Conservation (phyloP, 2,888 invertebrate species). For the Aproaerema taeniolella region DNA sequence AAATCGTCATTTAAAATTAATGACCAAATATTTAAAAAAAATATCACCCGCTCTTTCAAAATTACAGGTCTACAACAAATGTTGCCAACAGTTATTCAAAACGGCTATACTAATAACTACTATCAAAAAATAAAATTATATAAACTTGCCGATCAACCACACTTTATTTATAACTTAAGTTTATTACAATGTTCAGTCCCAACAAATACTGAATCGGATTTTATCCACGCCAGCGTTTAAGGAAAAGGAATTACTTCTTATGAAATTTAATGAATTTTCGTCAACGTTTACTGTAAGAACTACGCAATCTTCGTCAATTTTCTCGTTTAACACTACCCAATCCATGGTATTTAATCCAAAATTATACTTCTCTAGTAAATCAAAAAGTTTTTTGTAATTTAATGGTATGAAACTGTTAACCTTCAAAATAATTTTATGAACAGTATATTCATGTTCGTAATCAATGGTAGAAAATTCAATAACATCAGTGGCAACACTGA, state of each 20-base stretch:
- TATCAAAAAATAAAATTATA: too few species aligned
- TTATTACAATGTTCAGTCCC: too few species aligned
- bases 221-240: conserved; percentile 45
- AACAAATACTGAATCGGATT: conserved; percentile 30
- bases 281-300: conserved; percentile 33
- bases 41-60: too few species aligned
- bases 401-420: conserved; percentile 27
- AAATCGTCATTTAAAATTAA: too few species aligned
- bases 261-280: conserved; percentile 30
- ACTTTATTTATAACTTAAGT: too few species aligned
- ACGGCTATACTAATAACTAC: too few species aligned
- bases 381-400: conserved; percentile 26
- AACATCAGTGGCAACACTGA: conserved; percentile 11
- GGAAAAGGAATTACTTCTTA: conserved; percentile 30
- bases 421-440: conserved; percentile 30
- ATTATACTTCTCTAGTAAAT: conserved; percentile 39
- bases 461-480: too few species aligned
- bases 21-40: too few species aligned
- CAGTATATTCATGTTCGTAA: too few species aligned
- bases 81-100: too few species aligned
- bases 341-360: conserved; percentile 27
- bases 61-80: too few species aligned
- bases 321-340: conserved; percentile 33
- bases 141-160: too few species aligned
- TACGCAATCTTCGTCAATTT: conserved; percentile 19